Base-by-base conservation (phyloP, 2,888 invertebrate species). In the Oligia strigilis region DNA sequence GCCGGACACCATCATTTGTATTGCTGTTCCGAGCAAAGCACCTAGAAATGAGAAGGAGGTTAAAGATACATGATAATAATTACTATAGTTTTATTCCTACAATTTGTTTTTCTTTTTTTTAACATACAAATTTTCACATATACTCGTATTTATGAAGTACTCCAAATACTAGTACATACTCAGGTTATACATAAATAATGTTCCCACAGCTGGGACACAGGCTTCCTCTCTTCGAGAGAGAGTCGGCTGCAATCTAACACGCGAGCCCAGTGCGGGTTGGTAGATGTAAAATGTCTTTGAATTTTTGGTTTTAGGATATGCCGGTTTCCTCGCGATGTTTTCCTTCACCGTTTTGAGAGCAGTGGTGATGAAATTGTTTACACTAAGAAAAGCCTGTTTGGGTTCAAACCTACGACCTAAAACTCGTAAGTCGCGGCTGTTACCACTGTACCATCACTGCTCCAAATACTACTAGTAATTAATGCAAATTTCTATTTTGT, bases 1-100 rank as follows among this genome's bases (percentile, higher is more conserved):
- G 0, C 96, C 96, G 4, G 98, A 97, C 40, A 95, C 90, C 43
- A 97, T 95, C 88, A 98, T 92, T 70, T 97, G 97, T 0, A 98
- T 77, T 0, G 98, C 97, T 11, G 97, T 97, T 1, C 98, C 98
- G 0, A 98, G 93, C 75, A 97, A 97, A 0, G 94, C 95, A 2
- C 98, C 98, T 94, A 93, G 83, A 87, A 94, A 36, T 43, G 6
- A 9, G 23, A 49, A 70, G 9, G n/a, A n/a, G 1, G 0, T 65
- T 43, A 4, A 4, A 40, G 0, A 9, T 9, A 58, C 9, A 58
- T 19, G 4, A 36, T 13, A 14, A 23, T 36, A 19, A 36, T 13
- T 19, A 70, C 52, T 14, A 52, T 70, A 13, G 19, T 23, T 70
- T 36, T 14, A 29, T 70, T 52, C 13, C 0, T 70, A 19, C 8